Conservation (phyloP, 2,888 invertebrate species). For the Stenolophus ochropezus region DNA sequence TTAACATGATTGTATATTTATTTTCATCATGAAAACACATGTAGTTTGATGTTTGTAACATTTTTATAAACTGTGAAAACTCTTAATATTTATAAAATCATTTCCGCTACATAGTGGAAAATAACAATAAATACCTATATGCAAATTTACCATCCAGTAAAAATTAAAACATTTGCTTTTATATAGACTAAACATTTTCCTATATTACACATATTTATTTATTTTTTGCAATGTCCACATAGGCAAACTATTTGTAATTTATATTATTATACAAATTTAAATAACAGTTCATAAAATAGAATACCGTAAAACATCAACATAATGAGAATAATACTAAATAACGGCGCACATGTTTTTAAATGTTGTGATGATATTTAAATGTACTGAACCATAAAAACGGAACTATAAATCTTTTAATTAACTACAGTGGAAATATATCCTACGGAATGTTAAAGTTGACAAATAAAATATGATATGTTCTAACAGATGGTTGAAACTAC, state of each 20-base stretch:
- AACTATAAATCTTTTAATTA: neutral
- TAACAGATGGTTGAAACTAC: neutral
- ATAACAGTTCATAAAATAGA: neutral
- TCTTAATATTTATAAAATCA: neutral
- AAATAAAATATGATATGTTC: neutral
- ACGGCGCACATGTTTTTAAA: neutral
- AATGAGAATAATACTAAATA: neutral
- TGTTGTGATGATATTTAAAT: neutral
- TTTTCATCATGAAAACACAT: too few relatives aligned
- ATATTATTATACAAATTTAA: neutral
- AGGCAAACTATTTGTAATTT: too few relatives aligned
- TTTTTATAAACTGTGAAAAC: too few relatives aligned
- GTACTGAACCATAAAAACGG: neutral
- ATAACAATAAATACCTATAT: neutral
- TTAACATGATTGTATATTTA: too few relatives aligned
- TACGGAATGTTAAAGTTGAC: neutral
- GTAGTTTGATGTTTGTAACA: too few relatives aligned
- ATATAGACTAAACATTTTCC: neutral
- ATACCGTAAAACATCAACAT: neutral
- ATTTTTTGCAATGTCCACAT: neutral
- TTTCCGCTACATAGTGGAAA: neutral
- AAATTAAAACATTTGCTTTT: neutral
- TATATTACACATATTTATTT: neutral
- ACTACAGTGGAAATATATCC: neutral
- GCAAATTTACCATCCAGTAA: neutral